Percentiles rank a stretch among this genome's conserved stretches.
Conservation (phyloP, 2,888 invertebrate genomes). For the Helleia helle region DNA sequence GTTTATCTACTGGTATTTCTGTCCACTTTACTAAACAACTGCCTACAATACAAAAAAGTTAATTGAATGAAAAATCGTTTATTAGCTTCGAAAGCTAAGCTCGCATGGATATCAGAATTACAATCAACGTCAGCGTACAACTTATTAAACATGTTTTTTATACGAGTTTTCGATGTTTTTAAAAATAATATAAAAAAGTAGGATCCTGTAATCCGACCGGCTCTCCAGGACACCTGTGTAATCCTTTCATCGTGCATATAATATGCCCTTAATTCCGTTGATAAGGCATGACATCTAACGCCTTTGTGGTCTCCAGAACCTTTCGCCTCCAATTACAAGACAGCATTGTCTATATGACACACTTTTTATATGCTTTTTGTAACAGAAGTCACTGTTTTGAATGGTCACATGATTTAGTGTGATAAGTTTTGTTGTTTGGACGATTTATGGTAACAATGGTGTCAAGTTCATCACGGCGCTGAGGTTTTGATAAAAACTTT, state of each 20-base stretch:
- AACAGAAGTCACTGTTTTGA: constrained; percentile 56
- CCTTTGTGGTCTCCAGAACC: constrained; percentile 50
- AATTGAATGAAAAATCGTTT: too few relatives aligned
- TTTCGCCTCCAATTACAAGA: constrained; percentile 61
- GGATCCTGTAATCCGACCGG: constrained; percentile 26
- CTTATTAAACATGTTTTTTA: too few relatives aligned
- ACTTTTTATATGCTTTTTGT: constrained; percentile 39
- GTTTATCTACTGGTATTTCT: too few relatives aligned
- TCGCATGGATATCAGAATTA: too few relatives aligned
- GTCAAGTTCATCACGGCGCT: constrained; percentile 34
- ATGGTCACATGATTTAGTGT: constrained; percentile 63
- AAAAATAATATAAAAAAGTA: constrained; percentile 1
- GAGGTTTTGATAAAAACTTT: constrained; percentile 34
- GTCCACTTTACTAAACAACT: too few relatives aligned
- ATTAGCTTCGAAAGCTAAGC: too few relatives aligned
- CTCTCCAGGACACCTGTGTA: constrained; percentile 62
- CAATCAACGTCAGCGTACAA: too few relatives aligned
- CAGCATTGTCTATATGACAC: constrained; percentile 64
- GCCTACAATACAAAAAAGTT: too few relatives aligned
- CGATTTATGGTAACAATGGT: constrained; percentile 53
- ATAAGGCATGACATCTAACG: constrained; percentile 68
- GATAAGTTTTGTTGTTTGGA: constrained; percentile 50
- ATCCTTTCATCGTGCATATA: constrained; percentile 63
- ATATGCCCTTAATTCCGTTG: constrained; percentile 69
- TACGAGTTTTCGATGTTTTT: too few relatives aligned